These are phyloP conservation scores for Nemopilema nomurai DNA, from an alignment of 30 jellyfish, hydroid and myxozoan genomes.

Conservation along the genomic window DNA sequence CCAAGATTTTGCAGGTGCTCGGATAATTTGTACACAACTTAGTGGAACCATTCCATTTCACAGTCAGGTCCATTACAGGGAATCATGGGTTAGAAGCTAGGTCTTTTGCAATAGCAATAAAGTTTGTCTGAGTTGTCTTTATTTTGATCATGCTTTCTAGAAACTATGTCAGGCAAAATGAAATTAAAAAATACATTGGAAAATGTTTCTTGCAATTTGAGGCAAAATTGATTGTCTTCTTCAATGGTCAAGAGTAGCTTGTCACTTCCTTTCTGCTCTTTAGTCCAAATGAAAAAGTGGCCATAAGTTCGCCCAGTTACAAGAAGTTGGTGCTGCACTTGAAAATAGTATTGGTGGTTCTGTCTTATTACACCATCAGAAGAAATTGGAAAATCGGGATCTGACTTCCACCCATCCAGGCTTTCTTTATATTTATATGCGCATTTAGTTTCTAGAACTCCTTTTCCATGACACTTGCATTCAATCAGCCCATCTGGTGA, in stretches of 20 bases:
- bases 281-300: constrained; percentile 19
- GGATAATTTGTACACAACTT: no score
- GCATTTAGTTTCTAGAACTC: constrained; percentile 2
- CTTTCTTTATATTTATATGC: constrained; percentile 6
- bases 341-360: constrained; percentile 2
- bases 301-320: constrained; percentile 3
- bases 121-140: no score
- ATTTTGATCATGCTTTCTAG: constrained; percentile 4
- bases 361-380: no score
- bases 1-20: constrained; percentile 36
- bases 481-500: constrained; percentile 49
- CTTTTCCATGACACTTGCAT: constrained; percentile 48
- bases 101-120: constrained; percentile 26
- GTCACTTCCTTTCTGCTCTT: not conserved
- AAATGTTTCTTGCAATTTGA: not conserved
- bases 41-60: no score
- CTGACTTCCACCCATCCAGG: constrained; percentile 22
- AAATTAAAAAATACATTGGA: constrained; percentile 3
- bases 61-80: no score
- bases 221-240: constrained; percentile 11
- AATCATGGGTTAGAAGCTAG: constrained; percentile 19
- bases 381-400: not conserved
- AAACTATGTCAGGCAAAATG: constrained; percentile 3
- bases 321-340: constrained; percentile 15
- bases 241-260: not conserved